Percentiles rank a stretch among this genome's conserved stretches.
These are phyloP conservation scores for Aromia moschata DNA, from an alignment of 2,888 invertebrate genomes.

Conservation along the genomic window DNA sequence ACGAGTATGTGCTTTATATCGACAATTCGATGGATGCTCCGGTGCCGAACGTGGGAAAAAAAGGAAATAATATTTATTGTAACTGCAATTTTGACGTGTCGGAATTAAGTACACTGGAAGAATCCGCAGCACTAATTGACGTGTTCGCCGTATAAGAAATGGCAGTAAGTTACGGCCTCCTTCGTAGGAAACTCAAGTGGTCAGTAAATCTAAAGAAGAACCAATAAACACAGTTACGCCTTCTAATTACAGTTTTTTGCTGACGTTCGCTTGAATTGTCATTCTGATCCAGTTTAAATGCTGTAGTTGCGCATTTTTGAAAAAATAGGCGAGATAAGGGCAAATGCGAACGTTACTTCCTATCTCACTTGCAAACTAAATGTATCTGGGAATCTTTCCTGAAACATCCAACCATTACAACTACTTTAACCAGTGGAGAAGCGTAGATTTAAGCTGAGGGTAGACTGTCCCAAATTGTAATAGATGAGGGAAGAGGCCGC, in stretches of 20 bases:
- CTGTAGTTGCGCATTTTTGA: slow-evolving; percentile 7
- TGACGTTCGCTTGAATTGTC: slow-evolving; percentile 29
- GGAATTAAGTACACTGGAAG: slow-evolving; percentile 36
- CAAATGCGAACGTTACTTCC: too few relatives aligned
- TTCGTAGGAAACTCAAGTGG: slow-evolving; percentile 44
- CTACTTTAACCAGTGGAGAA: too few relatives aligned
- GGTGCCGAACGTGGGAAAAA: slow-evolving; percentile 4
- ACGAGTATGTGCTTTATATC: too few relatives aligned
- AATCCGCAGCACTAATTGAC: slow-evolving; percentile 50
- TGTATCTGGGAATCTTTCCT: too few relatives aligned
- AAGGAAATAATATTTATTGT: slow-evolving; percentile 11
- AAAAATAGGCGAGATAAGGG: slow-evolving; percentile 13
- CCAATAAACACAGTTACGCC: slow-evolving; percentile 51
- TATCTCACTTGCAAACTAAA: too few relatives aligned
- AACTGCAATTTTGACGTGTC: slow-evolving; percentile 36
- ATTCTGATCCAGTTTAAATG: slow-evolving; percentile 35
- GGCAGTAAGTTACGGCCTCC: slow-evolving; percentile 45
- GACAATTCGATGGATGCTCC: not conserved
- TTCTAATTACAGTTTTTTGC: slow-evolving; percentile 48
- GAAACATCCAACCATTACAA: too few relatives aligned
- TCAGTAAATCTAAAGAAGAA: slow-evolving; percentile 49
- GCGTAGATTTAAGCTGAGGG: too few relatives aligned
- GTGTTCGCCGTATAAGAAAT: slow-evolving; percentile 46
- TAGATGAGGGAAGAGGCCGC: too few relatives aligned
- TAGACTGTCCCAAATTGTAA: too few relatives aligned